Conservation (phyloP, 2,888 invertebrate genomes). For the Deroplatys truncata region DNA sequence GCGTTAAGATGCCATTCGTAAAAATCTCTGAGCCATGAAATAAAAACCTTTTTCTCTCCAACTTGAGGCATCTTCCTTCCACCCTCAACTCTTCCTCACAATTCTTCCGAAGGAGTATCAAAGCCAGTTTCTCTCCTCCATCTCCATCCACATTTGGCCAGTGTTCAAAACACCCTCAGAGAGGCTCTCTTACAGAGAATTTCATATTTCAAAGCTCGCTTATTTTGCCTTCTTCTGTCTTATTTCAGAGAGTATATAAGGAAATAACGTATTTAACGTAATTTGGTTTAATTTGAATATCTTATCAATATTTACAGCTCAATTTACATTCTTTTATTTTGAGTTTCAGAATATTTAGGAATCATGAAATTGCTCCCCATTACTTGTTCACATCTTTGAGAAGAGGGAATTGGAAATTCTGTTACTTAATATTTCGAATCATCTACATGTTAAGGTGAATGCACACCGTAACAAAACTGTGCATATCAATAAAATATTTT, state of each 20-base stretch:
- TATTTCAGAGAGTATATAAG: background rate
- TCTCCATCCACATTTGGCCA: background rate
- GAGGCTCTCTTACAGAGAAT: background rate
- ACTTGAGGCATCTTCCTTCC: slow-evolving; percentile 11
- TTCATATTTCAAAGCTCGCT: background rate
- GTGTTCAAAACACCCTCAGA: slow-evolving; percentile 8
- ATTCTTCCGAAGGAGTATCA: slow-evolving; percentile 14
- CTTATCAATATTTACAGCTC: no score
- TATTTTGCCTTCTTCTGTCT: background rate
- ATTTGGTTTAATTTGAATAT: background rate
- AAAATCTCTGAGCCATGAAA: slow-evolving; percentile 25
- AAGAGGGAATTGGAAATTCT: no score
- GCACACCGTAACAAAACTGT: no score
- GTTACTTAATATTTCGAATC: no score
- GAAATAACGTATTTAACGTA: background rate
- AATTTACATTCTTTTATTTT: no score
- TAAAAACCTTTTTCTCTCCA: slow-evolving; percentile 20
- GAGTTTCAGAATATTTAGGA: no score
- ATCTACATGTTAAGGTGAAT: no score
- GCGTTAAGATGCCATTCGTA: slow-evolving; percentile 26
- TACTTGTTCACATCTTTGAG: no score
- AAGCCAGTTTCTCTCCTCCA: background rate
- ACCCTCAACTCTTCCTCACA: background rate
- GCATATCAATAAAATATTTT: no score
- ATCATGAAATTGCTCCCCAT: no score